phyloP scores from a whole-genome alignment of 1,140 invertebrate genomes.

The Zaprionus lachaisei region DNA sequence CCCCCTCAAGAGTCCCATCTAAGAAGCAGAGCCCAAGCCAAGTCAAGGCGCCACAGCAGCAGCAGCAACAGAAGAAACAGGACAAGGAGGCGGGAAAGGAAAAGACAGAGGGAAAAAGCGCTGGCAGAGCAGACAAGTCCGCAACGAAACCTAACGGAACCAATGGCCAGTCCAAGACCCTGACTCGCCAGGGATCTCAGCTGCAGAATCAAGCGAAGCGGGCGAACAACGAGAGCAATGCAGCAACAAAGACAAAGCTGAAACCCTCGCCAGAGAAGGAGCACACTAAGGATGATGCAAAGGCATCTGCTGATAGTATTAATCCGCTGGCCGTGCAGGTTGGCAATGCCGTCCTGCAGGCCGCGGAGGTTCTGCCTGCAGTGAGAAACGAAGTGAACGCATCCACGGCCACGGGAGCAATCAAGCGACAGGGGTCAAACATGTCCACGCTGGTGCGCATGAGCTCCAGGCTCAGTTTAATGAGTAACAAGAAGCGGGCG shows the following conservation, averaged over 20 bases:
- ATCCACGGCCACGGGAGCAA: slow-evolving; percentile 31
- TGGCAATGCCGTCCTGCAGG: slow-evolving; percentile 61
- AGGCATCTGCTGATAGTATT: slow-evolving; percentile 23
- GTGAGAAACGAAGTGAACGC: slow-evolving; percentile 57
- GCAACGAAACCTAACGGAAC: slow-evolving; percentile 31
- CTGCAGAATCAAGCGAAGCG: slow-evolving; percentile 36
- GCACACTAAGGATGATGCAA: slow-evolving; percentile 1
- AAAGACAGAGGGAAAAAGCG: slow-evolving; percentile 16
- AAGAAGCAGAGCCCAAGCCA: slow-evolving; percentile 25
- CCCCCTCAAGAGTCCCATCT: slow-evolving; percentile 19
- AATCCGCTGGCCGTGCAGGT: slow-evolving; percentile 68
- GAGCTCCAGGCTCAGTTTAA: slow-evolving; percentile 64
- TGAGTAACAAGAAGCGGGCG: slow-evolving; percentile 62
- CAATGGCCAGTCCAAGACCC: slow-evolving; percentile 4
- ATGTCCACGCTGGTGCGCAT: slow-evolving; percentile 67
- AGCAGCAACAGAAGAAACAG: slow-evolving; percentile 11
- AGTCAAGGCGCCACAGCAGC: slow-evolving; percentile 13
- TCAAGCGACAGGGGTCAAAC: slow-evolving; percentile 48
- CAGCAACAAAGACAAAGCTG: slow-evolving; percentile 21
- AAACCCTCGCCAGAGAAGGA: slow-evolving; percentile 31
- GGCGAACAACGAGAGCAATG: background rate
- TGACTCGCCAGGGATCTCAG: slow-evolving; percentile 29
- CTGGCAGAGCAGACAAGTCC: slow-evolving; percentile 29
- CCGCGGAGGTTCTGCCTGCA: slow-evolving; percentile 65
- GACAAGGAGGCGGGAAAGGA: slow-evolving; percentile 23